These are phyloP conservation scores for Pedionomus torquatus DNA, from an alignment of 2,113 vertebrate genomes.

Conservation along the genomic window DNA sequence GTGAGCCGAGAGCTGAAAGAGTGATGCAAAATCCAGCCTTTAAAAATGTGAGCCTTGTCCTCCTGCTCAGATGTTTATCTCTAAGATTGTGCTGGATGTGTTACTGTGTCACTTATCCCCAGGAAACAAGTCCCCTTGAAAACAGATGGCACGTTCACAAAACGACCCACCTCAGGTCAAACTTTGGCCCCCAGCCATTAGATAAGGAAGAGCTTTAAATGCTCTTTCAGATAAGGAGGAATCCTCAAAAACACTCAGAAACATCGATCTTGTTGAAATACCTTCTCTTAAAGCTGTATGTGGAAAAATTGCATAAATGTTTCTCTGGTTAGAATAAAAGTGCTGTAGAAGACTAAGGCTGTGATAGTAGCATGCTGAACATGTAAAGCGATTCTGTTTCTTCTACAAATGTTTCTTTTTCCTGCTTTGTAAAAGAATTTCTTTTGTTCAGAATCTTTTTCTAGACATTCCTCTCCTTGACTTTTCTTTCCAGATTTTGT, in stretches of 20 bases:
- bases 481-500: slow-evolving; percentile 90
- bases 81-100: neutral
- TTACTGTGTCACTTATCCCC: neutral
- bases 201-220: neutral
- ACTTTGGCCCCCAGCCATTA: neutral
- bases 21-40: neutral
- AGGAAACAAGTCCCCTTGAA: neutral
- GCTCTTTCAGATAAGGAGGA: neutral
- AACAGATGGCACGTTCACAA: neutral
- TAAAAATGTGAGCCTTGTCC: neutral
- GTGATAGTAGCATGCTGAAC: slow-evolving; percentile 45
- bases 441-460: slow-evolving; percentile 80
- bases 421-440: slow-evolving; percentile 82
- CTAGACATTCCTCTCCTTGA: slow-evolving; percentile 86
- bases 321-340: neutral
- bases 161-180: neutral
- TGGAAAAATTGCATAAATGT: neutral
- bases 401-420: slow-evolving; percentile 80
- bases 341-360: neutral
- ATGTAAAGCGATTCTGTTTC: slow-evolving; percentile 66
- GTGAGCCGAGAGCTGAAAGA: neutral
- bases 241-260: neutral
- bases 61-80: neutral
- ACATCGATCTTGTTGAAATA: neutral
- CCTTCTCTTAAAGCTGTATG: neutral